Evolutionary conservation across 2,888 invertebrate species (phyloP).

Genomic region (Melanotus villosus): DNA sequence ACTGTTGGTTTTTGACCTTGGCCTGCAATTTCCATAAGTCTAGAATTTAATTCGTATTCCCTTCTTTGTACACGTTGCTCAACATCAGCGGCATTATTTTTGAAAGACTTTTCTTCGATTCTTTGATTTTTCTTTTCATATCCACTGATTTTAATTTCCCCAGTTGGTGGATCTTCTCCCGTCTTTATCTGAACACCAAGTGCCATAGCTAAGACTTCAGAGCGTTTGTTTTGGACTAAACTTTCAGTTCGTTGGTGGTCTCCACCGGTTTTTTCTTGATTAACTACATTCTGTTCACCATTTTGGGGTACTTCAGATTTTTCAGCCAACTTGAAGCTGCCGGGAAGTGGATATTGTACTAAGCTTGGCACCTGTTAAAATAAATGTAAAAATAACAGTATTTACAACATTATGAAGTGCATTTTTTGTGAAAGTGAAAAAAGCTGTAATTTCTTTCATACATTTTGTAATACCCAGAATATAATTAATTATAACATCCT

Average conservation of each 20-base stretch:
- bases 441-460: too few relatives aligned
- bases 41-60: conserved; percentile 41
- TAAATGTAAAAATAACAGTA: neutral
- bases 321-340: conserved; percentile 56
- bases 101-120: conserved; percentile 25
- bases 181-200: conserved; percentile 69
- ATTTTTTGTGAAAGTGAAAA: neutral
- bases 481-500: too few relatives aligned
- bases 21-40: conserved; percentile 55
- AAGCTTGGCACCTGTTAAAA: conserved; percentile 62
- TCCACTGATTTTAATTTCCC: conserved; percentile 61
- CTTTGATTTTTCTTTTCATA: conserved; percentile 61
- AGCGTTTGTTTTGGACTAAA: conserved; percentile 60
- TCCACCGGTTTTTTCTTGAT: neutral
- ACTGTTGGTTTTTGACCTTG: conserved; percentile 68
- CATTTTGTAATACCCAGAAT: too few relatives aligned
- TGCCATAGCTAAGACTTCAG: conserved; percentile 72
- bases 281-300: conserved; percentile 26
- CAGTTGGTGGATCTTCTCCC: conserved; percentile 64
- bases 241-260: conserved; percentile 10
- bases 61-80: conserved; percentile 8
- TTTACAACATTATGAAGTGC: too few relatives aligned
- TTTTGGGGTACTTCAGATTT: conserved; percentile 47
- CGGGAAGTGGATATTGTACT: conserved; percentile 66
- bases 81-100: neutral